Conservation (phyloP, 2,888 invertebrate species). For the Pristionchus fissidentatus region DNA sequence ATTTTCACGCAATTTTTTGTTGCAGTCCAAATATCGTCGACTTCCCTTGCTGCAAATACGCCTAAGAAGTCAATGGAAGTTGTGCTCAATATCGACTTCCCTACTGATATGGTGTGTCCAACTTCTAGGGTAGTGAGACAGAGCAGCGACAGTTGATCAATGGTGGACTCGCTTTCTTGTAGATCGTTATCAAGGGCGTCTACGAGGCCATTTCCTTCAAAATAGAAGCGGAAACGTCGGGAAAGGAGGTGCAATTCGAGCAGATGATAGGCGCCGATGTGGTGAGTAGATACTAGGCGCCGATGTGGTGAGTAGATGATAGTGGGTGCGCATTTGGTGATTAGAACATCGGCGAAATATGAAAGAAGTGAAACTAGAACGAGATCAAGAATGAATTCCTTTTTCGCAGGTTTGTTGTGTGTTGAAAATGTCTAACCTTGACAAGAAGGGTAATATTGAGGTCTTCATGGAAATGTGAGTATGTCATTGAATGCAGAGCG, state of each 20-base stretch:
- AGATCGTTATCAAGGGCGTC: slow-evolving; percentile 26
- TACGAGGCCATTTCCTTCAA: slow-evolving; percentile 35
- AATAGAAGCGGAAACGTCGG: slow-evolving; percentile 22
- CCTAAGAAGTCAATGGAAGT: neutral
- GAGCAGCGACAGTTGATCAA: neutral
- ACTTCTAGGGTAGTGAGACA: neutral
- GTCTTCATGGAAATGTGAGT: too few relatives aligned
- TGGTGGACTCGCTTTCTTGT: neutral
- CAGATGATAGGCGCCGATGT: slow-evolving; percentile 18
- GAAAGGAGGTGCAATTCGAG: slow-evolving; percentile 47
- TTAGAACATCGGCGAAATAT: too few relatives aligned
- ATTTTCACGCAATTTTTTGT: neutral
- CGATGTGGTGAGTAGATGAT: too few relatives aligned
- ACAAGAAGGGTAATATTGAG: too few relatives aligned
- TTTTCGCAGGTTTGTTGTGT: too few relatives aligned
- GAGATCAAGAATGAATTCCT: too few relatives aligned
- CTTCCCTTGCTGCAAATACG: neutral
- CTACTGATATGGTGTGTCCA: slow-evolving; percentile 21
- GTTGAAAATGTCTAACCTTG: too few relatives aligned
- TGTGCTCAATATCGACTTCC: slow-evolving; percentile 25
- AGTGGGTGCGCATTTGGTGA: too few relatives aligned
- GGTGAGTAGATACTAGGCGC: neutral
- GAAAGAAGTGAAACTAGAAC: too few relatives aligned
- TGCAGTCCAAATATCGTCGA: slow-evolving; percentile 14
- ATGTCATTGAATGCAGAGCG: too few relatives aligned